Evolutionary conservation across 2,888 invertebrate genomes (phyloP), one percentile per base, ranked within the genome.

Genomic region (Synanthedon myopaeformis): DNA sequence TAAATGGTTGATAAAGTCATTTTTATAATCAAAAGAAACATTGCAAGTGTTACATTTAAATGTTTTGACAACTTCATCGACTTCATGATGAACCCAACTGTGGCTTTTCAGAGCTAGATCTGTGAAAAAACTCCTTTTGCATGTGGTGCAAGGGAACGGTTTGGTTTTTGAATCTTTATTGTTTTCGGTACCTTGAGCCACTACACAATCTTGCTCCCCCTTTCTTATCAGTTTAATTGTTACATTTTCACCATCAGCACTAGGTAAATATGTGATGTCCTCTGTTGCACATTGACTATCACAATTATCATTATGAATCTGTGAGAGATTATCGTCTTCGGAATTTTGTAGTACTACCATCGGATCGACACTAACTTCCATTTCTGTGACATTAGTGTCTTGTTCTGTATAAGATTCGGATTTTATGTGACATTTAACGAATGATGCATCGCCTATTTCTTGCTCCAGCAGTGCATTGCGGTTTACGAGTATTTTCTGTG

Each of bases 281-380:
- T 72, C 66, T 50, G 62, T 56, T 13, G 1, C 14, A 45, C 45
- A 45, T 45, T 45, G 45, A 17, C 56, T 52, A 23, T 54, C 53
- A 42, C 51, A 53, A 51, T 62, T 62, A 55, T 67, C 61, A 54
- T 68, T 64, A 52, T 51, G 49, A 51, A 54, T 55, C 41, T 68
- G 65, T 49, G 69, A 69, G 13, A 58, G 10, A 12, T 19, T 70
- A 62, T 64, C 59, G 49, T 79, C 82, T 58, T 89, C 89, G 57
- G 88, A 78, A 60, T 89, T 91, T 63, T 91, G 90, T 51, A 92
- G 72, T 62, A 92, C 90, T 69, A 91, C 79, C 91, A 92, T 92
- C 4, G 92, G 92, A 70, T 92, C 92, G 0, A 92, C 89, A 68
- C 89, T 89, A 1, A 92, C 89, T 81, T 92, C 92, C 89, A 92